A percentile compares a stretch with the other conserved stretches of the same genome.
Evolutionary conservation across 2,888 invertebrate species (phyloP).

Genomic region (Oscheius sp.): DNA sequence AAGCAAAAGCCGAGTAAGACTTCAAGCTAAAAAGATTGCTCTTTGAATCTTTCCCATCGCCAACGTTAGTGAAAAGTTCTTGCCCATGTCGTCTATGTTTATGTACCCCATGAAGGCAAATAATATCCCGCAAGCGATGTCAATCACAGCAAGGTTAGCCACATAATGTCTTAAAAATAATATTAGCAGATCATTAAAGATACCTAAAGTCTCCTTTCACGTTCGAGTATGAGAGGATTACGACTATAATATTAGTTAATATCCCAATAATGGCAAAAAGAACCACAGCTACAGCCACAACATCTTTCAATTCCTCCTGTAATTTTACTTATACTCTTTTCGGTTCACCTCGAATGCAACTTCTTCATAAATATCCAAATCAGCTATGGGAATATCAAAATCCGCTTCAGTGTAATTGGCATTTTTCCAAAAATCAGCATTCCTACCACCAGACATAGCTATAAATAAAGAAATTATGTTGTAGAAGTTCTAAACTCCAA

Average conservation of each 20-base stretch:
- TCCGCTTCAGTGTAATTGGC: conserved; percentile 21
- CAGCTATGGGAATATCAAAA: conserved; percentile 11
- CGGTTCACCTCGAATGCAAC: conserved; percentile 21
- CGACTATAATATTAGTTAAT: conserved; percentile 39
- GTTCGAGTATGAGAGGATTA: conserved; percentile 40
- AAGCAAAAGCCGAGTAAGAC: conserved; percentile 56
- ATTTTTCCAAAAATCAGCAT: conserved; percentile 17
- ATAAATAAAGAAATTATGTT: no score
- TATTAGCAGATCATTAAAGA: neutral
- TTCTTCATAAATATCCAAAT: conserved; percentile 11
- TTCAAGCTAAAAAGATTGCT: conserved; percentile 22
- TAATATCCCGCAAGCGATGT: conserved; percentile 56
- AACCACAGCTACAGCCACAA: conserved; percentile 39
- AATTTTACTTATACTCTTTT: neutral
- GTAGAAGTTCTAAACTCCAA: no score
- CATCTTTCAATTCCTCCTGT: conserved; percentile 40
- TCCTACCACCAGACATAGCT: neutral
- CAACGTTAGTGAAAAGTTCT: conserved; percentile 33
- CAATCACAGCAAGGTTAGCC: conserved; percentile 61
- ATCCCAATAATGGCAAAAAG: conserved; percentile 40
- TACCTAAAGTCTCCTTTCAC: conserved; percentile 47
- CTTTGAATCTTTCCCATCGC: no score
- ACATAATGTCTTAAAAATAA: conserved; percentile 51
- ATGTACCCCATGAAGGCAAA: conserved; percentile 63
- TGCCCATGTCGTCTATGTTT: conserved; percentile 50